Evolutionary conservation across 2,888 invertebrate genomes (phyloP).

Genomic region (Lithophane leautieri): DNA sequence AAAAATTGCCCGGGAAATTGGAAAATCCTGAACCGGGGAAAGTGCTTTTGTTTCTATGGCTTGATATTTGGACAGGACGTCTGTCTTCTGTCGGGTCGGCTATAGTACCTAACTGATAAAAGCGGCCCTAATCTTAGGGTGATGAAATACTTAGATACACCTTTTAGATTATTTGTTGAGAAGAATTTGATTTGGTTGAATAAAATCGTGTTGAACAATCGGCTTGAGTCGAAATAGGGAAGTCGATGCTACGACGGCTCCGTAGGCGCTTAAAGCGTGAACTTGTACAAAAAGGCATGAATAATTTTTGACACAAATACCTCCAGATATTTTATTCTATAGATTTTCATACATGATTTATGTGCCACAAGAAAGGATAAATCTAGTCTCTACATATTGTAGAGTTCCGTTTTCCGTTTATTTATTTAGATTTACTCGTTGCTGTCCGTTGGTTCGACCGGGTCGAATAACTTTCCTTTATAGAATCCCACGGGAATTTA

Average conservation of each 20-base stretch:
- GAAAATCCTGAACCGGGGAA: too few relatives aligned
- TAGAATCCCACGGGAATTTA: constrained; percentile 19
- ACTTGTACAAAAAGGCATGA: neutral
- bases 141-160: too few relatives aligned
- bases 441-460: neutral
- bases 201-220: too few relatives aligned
- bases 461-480: constrained; percentile 21
- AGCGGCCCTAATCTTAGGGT: too few relatives aligned
- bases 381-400: constrained; percentile 26
- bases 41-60: too few relatives aligned
- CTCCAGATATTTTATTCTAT: constrained; percentile 5
- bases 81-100: too few relatives aligned
- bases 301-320: neutral
- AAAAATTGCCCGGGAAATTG: too few relatives aligned
- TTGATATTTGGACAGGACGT: too few relatives aligned
- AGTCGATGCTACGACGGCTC: neutral
- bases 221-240: neutral
- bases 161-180: too few relatives aligned
- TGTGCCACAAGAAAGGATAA: constrained; percentile 18
- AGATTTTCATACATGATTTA: constrained; percentile 28
- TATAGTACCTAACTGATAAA: too few relatives aligned
- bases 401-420: constrained; percentile 18
- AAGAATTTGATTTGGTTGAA: too few relatives aligned
- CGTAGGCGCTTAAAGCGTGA: too few relatives aligned
- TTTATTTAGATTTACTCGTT: constrained; percentile 33